Conservation (phyloP, 2,113 vertebrate species). For the Cyprinodon tularosa region DNA sequence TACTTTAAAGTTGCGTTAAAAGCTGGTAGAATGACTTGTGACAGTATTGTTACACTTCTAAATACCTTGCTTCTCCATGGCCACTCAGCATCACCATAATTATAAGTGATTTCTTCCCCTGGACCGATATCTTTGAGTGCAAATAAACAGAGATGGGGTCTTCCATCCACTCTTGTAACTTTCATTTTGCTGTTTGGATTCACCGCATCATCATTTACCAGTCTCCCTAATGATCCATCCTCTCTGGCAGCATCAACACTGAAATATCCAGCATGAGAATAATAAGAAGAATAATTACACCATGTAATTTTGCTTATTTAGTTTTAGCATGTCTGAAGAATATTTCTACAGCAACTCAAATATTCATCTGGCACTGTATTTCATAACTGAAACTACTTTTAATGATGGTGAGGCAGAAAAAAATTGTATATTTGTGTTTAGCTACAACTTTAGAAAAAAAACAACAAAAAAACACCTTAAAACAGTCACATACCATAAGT, state of each 20-base stretch:
- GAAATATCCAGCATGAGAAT: background rate
- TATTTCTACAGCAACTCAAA: too few relatives aligned
- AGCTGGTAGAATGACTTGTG: too few relatives aligned
- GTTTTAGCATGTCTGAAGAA: background rate
- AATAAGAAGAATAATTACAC: background rate
- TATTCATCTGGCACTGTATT: too few relatives aligned
- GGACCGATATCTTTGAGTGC: background rate
- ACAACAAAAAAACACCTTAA: background rate
- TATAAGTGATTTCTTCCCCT: background rate
- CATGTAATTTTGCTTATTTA: background rate
- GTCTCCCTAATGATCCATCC: background rate
- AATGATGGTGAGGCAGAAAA: too few relatives aligned
- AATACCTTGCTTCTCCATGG: constrained; percentile 1
- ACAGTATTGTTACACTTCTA: background rate
- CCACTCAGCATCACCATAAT: background rate
- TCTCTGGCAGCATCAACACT: constrained; percentile 7
- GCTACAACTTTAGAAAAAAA: background rate
- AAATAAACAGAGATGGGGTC: constrained; percentile 3
- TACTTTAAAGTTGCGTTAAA: too few relatives aligned
- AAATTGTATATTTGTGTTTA: background rate
- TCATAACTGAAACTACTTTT: too few relatives aligned
- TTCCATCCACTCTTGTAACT: background rate
- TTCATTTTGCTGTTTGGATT: constrained; percentile 10
- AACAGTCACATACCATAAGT: background rate
- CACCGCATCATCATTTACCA: background rate